phyloP scores from a whole-genome alignment of 2,888 invertebrate species.

The Nephrotoma appendiculata region DNA sequence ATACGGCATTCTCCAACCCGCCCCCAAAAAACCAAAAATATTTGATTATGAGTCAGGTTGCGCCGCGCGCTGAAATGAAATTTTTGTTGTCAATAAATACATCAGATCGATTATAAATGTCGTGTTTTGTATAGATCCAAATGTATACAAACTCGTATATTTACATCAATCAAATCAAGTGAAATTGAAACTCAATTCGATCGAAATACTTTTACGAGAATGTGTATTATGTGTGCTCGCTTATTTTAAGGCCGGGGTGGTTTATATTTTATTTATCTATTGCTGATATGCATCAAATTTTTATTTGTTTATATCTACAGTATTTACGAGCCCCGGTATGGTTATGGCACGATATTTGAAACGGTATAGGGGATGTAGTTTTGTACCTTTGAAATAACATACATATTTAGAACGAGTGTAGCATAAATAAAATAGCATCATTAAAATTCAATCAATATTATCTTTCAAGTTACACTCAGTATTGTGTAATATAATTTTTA shows the following conservation, averaged over 20 bases:
- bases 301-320: too few species aligned
- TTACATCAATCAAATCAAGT: not conserved
- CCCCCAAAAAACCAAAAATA: not conserved
- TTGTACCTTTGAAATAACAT: not conserved
- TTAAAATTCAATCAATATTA: not conserved
- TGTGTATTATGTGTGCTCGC: too few species aligned
- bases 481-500: not conserved
- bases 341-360: not conserved
- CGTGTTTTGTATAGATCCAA: not conserved
- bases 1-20: too few species aligned
- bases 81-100: too few species aligned
- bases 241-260: not conserved
- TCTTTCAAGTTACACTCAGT: not conserved
- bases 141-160: not conserved
- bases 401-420: not conserved
- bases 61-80: not conserved
- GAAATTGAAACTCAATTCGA: not conserved
- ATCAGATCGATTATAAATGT: not conserved
- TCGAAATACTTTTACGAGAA: not conserved
- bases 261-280: not conserved
- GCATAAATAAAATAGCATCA: not conserved
- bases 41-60: not conserved
- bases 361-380: not conserved
- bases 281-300: too few species aligned
- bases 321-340: not conserved